Evolutionary conservation across 2,113 vertebrate genomes (phyloP).

Genomic region (Lipotes vexillifer): DNA sequence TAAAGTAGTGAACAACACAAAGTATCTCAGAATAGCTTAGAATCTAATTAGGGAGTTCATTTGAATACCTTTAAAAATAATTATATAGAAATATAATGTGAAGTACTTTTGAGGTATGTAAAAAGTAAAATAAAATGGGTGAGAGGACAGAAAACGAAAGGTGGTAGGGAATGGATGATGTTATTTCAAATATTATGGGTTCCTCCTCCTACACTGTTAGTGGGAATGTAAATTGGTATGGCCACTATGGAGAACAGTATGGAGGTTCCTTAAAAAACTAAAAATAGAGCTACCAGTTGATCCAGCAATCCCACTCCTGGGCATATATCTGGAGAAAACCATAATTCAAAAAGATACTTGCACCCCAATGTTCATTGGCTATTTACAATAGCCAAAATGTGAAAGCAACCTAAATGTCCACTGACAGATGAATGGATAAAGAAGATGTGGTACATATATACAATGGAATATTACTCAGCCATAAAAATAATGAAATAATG

Average conservation of each 20-base stretch:
- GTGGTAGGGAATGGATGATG: not conserved
- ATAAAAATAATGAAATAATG: not conserved
- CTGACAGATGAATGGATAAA: not conserved
- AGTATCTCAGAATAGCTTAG: not conserved
- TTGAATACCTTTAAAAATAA: not conserved
- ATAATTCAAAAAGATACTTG: not conserved
- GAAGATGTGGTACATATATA: too few relatives aligned
- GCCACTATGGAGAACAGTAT: not conserved
- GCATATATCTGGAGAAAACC: not conserved
- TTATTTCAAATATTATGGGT: not conserved
- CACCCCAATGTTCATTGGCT: not conserved
- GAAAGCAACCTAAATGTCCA: not conserved
- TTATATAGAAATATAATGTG: not conserved
- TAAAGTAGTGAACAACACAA: not conserved
- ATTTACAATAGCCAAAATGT: not conserved
- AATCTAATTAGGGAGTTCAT: not conserved
- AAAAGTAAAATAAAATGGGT: not conserved
- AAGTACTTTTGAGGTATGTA: not conserved
- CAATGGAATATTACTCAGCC: too few relatives aligned
- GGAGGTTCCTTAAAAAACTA: not conserved
- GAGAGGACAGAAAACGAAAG: not conserved
- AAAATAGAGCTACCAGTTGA: not conserved
- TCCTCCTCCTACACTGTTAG: not conserved
- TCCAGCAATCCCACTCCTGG: not conserved
- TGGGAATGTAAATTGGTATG: not conserved